phyloP scores from a whole-genome alignment of 2,113 vertebrate genomes.

The Urocynchramus pylzowi region DNA sequence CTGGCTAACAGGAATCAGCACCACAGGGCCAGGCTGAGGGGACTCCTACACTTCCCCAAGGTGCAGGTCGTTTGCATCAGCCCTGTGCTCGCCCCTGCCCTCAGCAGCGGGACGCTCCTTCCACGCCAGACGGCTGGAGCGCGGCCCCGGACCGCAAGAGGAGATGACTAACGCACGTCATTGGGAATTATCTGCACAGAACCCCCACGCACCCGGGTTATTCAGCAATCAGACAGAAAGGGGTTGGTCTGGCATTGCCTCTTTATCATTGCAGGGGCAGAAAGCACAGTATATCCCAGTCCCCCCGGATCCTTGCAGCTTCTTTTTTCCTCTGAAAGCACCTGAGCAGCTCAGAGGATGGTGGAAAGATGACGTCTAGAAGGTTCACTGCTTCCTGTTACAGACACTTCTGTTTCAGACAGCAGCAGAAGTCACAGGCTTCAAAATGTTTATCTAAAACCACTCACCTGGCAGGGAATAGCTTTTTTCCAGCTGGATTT shows the following conservation, averaged over 20 bases:
- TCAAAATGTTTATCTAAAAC: background rate
- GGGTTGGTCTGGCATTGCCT: background rate
- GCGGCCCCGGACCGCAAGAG: background rate
- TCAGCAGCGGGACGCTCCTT: background rate
- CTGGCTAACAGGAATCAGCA: background rate
- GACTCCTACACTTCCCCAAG: background rate
- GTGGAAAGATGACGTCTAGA: background rate
- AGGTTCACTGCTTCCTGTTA: background rate
- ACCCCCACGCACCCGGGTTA: background rate
- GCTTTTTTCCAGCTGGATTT: background rate
- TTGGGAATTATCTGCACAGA: slow-evolving; percentile 28
- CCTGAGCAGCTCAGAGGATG: background rate
- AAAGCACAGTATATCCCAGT: background rate
- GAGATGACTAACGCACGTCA: slow-evolving; percentile 48
- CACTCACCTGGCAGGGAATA: background rate
- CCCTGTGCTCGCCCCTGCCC: background rate
- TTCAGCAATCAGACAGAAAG: slow-evolving; percentile 4
- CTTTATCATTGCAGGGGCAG: background rate
- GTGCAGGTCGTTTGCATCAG: background rate
- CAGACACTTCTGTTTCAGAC: background rate
- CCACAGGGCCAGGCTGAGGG: background rate
- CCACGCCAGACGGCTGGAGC: slow-evolving; percentile 35
- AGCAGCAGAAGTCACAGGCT: background rate
- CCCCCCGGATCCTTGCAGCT: background rate
- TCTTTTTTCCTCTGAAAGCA: background rate